Percentiles rank a stretch among this genome's conserved stretches.
These are phyloP conservation scores for Cygnus olor DNA, from an alignment of 2,797 vertebrate genomes.

Conservation along the genomic window DNA sequence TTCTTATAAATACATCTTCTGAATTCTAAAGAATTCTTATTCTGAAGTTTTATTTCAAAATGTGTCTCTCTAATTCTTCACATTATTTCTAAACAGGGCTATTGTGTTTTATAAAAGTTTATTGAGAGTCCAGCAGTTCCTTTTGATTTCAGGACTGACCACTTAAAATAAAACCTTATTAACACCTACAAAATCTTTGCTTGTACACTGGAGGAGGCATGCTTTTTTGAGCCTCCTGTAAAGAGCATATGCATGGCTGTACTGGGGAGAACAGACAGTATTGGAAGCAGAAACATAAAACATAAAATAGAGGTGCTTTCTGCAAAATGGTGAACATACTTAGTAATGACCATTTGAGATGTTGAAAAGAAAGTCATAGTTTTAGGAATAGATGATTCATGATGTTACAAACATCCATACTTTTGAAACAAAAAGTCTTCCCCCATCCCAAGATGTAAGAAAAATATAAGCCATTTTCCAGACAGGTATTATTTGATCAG, in stretches of 20 bases:
- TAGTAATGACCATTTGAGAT: background rate
- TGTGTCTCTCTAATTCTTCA: background rate
- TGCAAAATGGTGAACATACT: conserved; percentile 3
- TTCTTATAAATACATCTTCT: no score
- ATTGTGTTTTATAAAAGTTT: background rate
- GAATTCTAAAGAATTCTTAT: no score
- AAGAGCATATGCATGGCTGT: background rate
- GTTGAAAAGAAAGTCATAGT: background rate
- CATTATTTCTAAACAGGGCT: background rate
- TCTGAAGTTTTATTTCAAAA: background rate
- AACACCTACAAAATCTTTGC: background rate
- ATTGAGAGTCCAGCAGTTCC: background rate
- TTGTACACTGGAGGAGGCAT: background rate
- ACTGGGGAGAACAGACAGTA: background rate
- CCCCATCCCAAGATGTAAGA: background rate
- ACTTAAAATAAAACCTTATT: background rate
- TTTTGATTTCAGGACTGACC: background rate
- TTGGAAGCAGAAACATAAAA: background rate
- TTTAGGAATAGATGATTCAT: background rate
- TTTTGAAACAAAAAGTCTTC: background rate
- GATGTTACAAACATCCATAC: background rate
- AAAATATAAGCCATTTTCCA: background rate
- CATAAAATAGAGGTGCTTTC: background rate
- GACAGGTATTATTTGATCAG: background rate
- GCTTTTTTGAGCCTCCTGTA: background rate